Evolutionary conservation across 2,888 invertebrate genomes (phyloP).

Genomic region (Siphonodentalium dalli): DNA sequence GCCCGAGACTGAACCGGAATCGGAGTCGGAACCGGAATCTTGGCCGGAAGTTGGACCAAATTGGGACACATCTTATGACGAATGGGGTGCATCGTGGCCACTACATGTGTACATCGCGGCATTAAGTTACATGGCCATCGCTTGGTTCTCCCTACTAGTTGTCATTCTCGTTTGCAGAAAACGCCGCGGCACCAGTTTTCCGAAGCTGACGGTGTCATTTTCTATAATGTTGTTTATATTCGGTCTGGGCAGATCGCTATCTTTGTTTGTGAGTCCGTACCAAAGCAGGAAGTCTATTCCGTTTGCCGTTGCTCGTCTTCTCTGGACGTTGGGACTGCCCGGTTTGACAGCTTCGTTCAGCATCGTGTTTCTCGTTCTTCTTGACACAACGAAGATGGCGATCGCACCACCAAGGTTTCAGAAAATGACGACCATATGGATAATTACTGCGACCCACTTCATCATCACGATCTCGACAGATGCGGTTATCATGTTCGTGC

Average conservation of each 20-base stretch:
- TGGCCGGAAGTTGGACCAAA: conserved; percentile 47
- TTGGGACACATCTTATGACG: conserved; percentile 34
- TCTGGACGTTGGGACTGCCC: conserved; percentile 44
- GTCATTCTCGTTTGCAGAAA: conserved; percentile 25
- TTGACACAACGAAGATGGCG: conserved; percentile 49
- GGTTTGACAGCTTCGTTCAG: conserved; percentile 44
- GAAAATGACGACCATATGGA: conserved; percentile 34
- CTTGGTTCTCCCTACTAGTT: conserved; percentile 24
- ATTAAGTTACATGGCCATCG: conserved; percentile 25
- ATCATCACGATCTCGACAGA: conserved; percentile 35
- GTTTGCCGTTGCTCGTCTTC: conserved; percentile 21
- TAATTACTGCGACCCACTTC: conserved; percentile 37
- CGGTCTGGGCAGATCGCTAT: conserved; percentile 29
- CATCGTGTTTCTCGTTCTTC: conserved; percentile 41
- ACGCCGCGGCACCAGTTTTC: conserved; percentile 15
- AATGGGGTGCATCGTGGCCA: conserved; percentile 45
- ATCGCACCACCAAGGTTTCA: conserved; percentile 44
- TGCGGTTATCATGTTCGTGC: conserved; percentile 26
- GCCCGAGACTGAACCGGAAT: conserved; percentile 21
- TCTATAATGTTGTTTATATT: conserved; percentile 37
- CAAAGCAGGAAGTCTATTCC: conserved; percentile 21
- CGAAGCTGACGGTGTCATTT: conserved; percentile 37
- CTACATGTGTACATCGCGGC: conserved; percentile 42
- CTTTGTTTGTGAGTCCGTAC: conserved; percentile 41
- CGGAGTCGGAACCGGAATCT: conserved; percentile 19